Base-by-base conservation (phyloP, 2,888 invertebrate species). In the Eupeodes luniger region DNA sequence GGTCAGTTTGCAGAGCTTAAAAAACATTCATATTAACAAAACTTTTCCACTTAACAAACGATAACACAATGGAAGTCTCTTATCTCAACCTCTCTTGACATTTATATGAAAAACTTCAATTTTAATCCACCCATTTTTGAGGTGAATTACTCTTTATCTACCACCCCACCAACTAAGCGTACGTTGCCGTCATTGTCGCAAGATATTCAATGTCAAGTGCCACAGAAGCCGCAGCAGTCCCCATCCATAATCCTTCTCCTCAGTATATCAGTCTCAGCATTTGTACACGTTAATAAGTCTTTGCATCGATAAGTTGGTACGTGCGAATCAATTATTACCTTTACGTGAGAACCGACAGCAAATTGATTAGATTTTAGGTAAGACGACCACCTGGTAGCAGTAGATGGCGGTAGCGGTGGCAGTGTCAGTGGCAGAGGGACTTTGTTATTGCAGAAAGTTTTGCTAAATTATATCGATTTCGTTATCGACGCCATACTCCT, bases 311-410 rank as follows among this genome's bases (percentile, higher is more conserved):
- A 87, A 83, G 64, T 66, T 72, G 19, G 75, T 87, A 87, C 86
- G 86, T 87, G 86, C 86, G 79, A 83, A 70, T 75, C 86, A 83
- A 83, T 83, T 87, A 87, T 87, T 79, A 72, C 75, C 53, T 70
- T 84, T 87, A 87, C 86, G 86, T 87, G 86, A 86, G 69, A 72
- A 62, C 51, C 53, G 78, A 75, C 77, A 74, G 57, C 61, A 53
- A 69, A 61, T 80, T 80, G 82, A 85, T 85, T 44, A 77, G 81
- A 77, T 80, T 62, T 12, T 0, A 47, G 70, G 6, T 64, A 49
- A 40, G 74, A 75, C 83, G 74, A 75, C 83, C 83, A 79, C 83
- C 83, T 74, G 74, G 53, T 55, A 55, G 7, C 34, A 5, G 19
- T 34, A 14, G 34, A 55, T 72, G 72, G 19, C 40, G 49, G 34